Base-by-base conservation (phyloP, 2,888 invertebrate species). In the Cryptocheilus praepositus region DNA sequence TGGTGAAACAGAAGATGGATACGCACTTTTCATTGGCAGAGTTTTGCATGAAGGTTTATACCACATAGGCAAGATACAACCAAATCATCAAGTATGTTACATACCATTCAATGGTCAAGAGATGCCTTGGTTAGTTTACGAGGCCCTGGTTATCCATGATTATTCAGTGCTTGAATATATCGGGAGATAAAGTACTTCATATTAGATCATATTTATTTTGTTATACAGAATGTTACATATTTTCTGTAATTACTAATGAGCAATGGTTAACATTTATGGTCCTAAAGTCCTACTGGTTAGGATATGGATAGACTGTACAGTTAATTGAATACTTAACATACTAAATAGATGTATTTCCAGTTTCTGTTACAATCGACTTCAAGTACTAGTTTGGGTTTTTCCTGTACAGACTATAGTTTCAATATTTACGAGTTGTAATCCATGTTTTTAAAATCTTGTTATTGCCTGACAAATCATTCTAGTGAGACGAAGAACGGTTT, bases 21-120 rank as follows among this genome's bases (percentile, higher is more conserved):
- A 78, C 53, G 81, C 81, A 0, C 73, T 86, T 15, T 87, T 81
- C 61, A 77, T 87, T 15, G 87, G 84, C 4, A 79, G 86, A 44
- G 81, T 83, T 11, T 67, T 83, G 51, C 77, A 81, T 59, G 80
- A 86, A 5, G 86, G 81, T 18, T 25, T 74, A 3, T 82, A 83
- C 43, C 75, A 81, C 28, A 65, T 85, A 25, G 87, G 86, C 16
- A 86, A 85, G 72, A 80, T 87, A 73, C 85, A 87, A 49, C 83
- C 85, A 0, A 83, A 83, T 69, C 85, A 86, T 54, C 81, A 82
- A 65, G 72, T 70, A 16, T 86, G 85, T 57, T 86, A 86, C 18
- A 76, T 85, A 76, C 80, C 85, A 16, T 60, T 81, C 15, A 72
- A 81, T 21, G 85, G 83, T 0, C 69, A 71, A 11, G 87, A 87